These are phyloP conservation scores for Malthinus seriepunctatus DNA, from an alignment of 2,888 invertebrate species.

Conservation along the genomic window DNA sequence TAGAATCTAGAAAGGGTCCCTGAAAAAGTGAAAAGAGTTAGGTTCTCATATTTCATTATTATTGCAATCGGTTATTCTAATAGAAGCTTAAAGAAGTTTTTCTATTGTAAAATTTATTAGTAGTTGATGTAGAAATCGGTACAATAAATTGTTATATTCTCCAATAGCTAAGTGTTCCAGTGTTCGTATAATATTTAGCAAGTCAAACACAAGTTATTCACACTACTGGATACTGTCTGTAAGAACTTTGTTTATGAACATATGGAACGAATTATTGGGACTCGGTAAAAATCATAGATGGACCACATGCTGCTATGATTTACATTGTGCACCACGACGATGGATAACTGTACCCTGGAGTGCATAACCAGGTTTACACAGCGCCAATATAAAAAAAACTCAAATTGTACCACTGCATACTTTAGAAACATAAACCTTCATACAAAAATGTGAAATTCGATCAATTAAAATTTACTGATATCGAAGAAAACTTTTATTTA, in stretches of 20 bases:
- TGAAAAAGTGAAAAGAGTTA: too few relatives aligned
- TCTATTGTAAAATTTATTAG: too few relatives aligned
- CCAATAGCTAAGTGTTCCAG: background rate
- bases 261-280: conserved; percentile 48
- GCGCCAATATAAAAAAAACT: background rate
- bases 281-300: conserved; percentile 46
- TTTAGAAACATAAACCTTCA: too few relatives aligned
- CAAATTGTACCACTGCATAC: too few relatives aligned
- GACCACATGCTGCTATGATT: conserved; percentile 50
- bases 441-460: too few relatives aligned
- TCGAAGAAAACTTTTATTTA: background rate
- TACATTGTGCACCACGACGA: conserved; percentile 46
- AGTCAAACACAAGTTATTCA: conserved; percentile 42
- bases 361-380: conserved; percentile 33
- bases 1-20: too few relatives aligned
- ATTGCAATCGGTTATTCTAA: too few relatives aligned
- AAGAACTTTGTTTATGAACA: conserved; percentile 45
- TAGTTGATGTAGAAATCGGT: too few relatives aligned
- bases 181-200: conserved; percentile 28
- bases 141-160: background rate
- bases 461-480: background rate
- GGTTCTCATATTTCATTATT: too few relatives aligned
- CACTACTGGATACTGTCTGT: conserved; percentile 50
- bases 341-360: conserved; percentile 31
- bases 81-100: too few relatives aligned